Conservation (phyloP, 2,113 vertebrate species). For the Tragelaphus scriptus region DNA sequence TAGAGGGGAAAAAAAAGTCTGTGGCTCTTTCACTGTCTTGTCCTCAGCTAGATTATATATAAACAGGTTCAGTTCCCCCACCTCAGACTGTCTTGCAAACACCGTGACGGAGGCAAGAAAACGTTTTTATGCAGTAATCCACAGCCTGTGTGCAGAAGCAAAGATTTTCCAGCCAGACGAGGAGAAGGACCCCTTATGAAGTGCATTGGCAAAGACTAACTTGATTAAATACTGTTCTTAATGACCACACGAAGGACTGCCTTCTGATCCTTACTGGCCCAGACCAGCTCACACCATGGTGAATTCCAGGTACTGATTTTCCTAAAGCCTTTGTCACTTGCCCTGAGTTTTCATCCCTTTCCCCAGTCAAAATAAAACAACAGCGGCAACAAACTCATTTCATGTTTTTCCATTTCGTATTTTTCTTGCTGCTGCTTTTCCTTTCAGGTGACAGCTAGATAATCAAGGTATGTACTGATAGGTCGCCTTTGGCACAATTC, state of each 20-base stretch:
- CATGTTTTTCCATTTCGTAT: not conserved
- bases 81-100: not conserved
- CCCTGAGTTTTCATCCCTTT: not conserved
- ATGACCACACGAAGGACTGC: accelerated
- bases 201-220: not conserved
- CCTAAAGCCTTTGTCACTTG: not conserved
- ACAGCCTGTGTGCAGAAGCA: not conserved
- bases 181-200: not conserved
- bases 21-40: not conserved
- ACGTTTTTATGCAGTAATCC: not conserved
- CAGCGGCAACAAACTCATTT: not conserved
- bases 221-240: not conserved
- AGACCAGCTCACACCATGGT: accelerated
- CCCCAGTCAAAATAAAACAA: not conserved
- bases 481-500: not conserved
- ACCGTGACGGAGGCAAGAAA: not conserved
- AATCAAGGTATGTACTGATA: not conserved
- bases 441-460: not conserved
- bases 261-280: not conserved
- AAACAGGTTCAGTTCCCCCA: not conserved
- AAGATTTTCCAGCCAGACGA: not conserved
- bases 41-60: not conserved
- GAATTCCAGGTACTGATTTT: not conserved
- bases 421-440: not conserved
- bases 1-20: not conserved